Percentiles rank a stretch among this genome's conserved stretches.
Conservation (phyloP, 2,888 invertebrate genomes). For the Gnatocerus cornutus region DNA sequence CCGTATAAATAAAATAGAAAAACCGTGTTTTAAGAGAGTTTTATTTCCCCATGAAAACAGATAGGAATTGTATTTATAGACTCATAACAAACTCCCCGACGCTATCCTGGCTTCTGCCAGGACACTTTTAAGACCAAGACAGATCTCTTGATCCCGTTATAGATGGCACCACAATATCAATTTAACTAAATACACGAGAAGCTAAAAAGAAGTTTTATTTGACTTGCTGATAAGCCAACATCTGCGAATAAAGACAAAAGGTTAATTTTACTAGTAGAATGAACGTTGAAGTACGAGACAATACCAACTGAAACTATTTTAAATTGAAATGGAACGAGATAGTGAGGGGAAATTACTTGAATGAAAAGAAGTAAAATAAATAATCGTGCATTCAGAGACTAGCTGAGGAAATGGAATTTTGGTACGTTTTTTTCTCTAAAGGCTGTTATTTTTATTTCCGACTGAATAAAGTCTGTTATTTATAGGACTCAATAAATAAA, state of each 20-base stretch:
- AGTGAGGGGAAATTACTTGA: neutral
- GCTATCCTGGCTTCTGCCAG: slow-evolving; percentile 15
- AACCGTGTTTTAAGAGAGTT: slow-evolving; percentile 32
- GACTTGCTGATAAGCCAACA: neutral
- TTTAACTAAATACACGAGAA: slow-evolving; percentile 18
- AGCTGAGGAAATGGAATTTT: neutral
- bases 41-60: slow-evolving; percentile 36
- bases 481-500: neutral
- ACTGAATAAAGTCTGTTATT: neutral
- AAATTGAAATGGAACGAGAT: neutral
- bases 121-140: slow-evolving; percentile 24
- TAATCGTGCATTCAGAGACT: no score
- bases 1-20: slow-evolving; percentile 16
- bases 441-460: neutral
- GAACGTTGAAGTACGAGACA: neutral
- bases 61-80: slow-evolving; percentile 38
- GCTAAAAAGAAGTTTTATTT: slow-evolving; percentile 1
- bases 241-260: neutral
- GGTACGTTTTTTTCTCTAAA: neutral
- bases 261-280: neutral
- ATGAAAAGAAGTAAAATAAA: slow-evolving; percentile 1
- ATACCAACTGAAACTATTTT: neutral
- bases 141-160: slow-evolving; percentile 28
- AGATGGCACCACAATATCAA: slow-evolving; percentile 32
- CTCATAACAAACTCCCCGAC: slow-evolving; percentile 29